Evolutionary conservation across 2,113 vertebrate genomes (phyloP).

Genomic region (Myiagra hebetior): DNA sequence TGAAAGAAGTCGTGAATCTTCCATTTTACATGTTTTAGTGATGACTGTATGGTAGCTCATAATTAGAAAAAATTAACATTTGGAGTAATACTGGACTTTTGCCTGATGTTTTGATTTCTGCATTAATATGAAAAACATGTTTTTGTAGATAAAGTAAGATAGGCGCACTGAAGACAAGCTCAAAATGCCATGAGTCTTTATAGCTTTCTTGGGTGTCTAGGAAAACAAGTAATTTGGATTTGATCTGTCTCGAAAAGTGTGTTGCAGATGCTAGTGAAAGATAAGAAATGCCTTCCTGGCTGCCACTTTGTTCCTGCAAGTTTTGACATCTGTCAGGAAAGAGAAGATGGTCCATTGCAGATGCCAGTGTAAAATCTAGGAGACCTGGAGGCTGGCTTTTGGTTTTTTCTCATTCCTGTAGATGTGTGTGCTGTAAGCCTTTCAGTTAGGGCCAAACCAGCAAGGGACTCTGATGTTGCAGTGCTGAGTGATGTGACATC

Average conservation of each 20-base stretch:
- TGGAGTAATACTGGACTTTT: not conserved
- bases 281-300: not conserved
- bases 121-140: not conserved
- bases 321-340: not conserved
- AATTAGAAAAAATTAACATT: not conserved
- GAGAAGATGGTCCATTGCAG: not conserved
- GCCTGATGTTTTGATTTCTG: not conserved
- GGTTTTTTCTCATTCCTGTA: not conserved
- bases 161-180: rapidly evolving
- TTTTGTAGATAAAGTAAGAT: not conserved
- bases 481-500: not conserved
- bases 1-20: not conserved
- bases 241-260: not conserved
- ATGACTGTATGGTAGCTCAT: not conserved
- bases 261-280: not conserved
- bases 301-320: not conserved
- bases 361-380: not conserved
- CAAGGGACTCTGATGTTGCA: not conserved
- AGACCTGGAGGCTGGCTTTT: not conserved
- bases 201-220: not conserved
- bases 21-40: not conserved
- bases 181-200: not conserved
- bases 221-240: not conserved
- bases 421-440: not conserved
- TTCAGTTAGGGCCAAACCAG: not conserved